Evolutionary conservation across 2,888 invertebrate species (phyloP).

Genomic region (Serripes groenlandicus): DNA sequence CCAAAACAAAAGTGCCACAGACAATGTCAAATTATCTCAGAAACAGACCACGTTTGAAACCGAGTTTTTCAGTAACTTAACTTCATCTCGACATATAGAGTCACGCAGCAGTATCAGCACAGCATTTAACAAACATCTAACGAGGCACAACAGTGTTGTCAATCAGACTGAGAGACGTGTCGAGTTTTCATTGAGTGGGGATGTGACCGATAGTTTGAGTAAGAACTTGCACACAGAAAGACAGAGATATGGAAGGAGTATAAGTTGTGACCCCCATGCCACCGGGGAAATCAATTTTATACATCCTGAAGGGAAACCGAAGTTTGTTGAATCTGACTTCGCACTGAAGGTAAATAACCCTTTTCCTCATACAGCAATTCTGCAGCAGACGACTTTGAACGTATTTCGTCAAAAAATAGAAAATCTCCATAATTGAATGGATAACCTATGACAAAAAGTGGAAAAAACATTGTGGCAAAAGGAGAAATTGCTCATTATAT

Average conservation of each 20-base stretch:
- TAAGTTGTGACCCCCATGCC: slow-evolving; percentile 74
- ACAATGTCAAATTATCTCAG: slow-evolving; percentile 5
- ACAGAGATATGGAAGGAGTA: slow-evolving; percentile 66
- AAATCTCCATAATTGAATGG: too few relatives aligned
- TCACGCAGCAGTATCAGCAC: background rate
- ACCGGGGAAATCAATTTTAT: slow-evolving; percentile 51
- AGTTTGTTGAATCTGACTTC: slow-evolving; percentile 53
- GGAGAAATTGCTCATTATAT: too few relatives aligned
- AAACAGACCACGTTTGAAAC: slow-evolving; percentile 11
- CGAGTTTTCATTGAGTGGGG: slow-evolving; percentile 13
- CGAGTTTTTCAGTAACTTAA: slow-evolving; percentile 4
- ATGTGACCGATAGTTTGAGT: background rate
- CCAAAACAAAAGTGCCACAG: slow-evolving; percentile 12
- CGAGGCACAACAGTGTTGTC: background rate
- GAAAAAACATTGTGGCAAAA: too few relatives aligned
- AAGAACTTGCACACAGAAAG: background rate
- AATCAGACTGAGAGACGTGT: background rate
- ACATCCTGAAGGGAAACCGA: slow-evolving; percentile 11
- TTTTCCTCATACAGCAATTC: too few relatives aligned
- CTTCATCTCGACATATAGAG: background rate
- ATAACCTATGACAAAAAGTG: too few relatives aligned
- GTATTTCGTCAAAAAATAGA: too few relatives aligned
- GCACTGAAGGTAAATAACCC: slow-evolving; percentile 54
- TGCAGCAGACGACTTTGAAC: too few relatives aligned
- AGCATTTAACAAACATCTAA: slow-evolving; percentile 4